Base-by-base conservation (phyloP, 2,888 invertebrate genomes). In the Cyclophora punctaria region DNA sequence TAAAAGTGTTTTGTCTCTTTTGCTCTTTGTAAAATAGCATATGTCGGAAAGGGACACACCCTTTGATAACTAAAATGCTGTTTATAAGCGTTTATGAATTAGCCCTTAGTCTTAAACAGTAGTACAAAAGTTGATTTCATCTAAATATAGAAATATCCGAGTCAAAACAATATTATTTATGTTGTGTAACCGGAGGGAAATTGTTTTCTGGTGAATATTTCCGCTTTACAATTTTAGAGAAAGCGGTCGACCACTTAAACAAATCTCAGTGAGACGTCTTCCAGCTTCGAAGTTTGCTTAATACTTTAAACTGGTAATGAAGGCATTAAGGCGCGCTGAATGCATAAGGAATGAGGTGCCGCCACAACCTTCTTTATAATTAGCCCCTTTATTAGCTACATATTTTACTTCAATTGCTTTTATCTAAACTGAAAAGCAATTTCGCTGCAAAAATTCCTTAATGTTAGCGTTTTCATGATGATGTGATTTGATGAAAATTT, bases 251-350 rank as follows among this genome's bases (percentile, higher is more conserved):
- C 67, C 71, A 73, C 75, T 83, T 81, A 75, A 73, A 78, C 75
- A 80, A 83, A 83, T 83, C 81, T 76, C 69, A 66, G 70, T 64
- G 69, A 78, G 75, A 71, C 72, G 71, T 73, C 73, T 77, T 70
- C 66, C 70, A 71, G 71, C 69, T 74, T 68, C 73, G 59, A 79
- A 84, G 83, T 85, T 85, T 82, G 78, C 79, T 79, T 84, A 83
- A 85, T 85, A 85, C 86, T 86, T 86, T 84, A 85, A 87, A 86
- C 85, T 85, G 80, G 78, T 84, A 84, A 86, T 85, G 83, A 86
- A 84, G 81, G 81, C 77, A 83, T 84, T 85, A 85, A 79, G 73
- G 78, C 81, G 76, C 80, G 78, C 80, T 78, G 84, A 83, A 85
- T 86, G 86, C 83, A 87, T 87, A 80, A 83, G 67, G 64, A 79